phyloP scores from a whole-genome alignment of 1,140 invertebrate genomes.

The Diabrotica virgifera region DNA sequence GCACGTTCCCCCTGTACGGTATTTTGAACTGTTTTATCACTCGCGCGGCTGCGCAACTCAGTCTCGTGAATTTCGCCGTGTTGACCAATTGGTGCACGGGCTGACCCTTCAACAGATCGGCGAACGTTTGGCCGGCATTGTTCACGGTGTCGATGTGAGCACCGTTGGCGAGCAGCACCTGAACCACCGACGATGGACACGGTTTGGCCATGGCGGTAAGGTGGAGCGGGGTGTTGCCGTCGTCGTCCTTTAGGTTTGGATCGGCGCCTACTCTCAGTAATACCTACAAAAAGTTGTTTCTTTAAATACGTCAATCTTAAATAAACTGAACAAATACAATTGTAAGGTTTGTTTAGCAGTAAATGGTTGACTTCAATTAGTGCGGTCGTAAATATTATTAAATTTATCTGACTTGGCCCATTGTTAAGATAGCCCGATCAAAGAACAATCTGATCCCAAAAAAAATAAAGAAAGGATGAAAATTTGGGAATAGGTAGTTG shows the following conservation, averaged over 20 bases:
- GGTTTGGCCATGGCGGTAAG: constrained; percentile 64
- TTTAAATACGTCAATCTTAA: too few species aligned
- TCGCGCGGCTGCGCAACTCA: constrained; percentile 78
- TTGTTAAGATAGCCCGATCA: too few species aligned
- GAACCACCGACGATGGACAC: constrained; percentile 64
- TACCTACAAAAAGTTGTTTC: constrained; percentile 48
- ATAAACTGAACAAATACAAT: too few species aligned
- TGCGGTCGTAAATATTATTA: too few species aligned
- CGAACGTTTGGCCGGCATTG: constrained; percentile 72
- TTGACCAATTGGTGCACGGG: constrained; percentile 66
- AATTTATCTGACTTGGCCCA: too few species aligned
- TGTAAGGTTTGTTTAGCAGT: too few species aligned
- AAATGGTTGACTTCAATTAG: too few species aligned
- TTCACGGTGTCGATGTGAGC: constrained; percentile 89
- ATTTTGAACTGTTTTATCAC: constrained; percentile 66
- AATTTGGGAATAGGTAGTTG: too few species aligned
- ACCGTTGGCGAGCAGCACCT: constrained; percentile 69
- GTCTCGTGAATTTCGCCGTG: constrained; percentile 72
- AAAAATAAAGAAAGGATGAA: too few species aligned
- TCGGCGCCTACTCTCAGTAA: constrained; percentile 80
- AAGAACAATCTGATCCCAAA: too few species aligned
- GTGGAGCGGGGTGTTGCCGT: constrained; percentile 81
- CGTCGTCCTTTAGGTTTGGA: constrained; percentile 69
- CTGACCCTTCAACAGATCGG: constrained; percentile 63
- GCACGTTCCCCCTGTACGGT: constrained; percentile 61